Base-by-base conservation (phyloP, 2,113 vertebrate species). In the Porphyrio hochstetteri region DNA sequence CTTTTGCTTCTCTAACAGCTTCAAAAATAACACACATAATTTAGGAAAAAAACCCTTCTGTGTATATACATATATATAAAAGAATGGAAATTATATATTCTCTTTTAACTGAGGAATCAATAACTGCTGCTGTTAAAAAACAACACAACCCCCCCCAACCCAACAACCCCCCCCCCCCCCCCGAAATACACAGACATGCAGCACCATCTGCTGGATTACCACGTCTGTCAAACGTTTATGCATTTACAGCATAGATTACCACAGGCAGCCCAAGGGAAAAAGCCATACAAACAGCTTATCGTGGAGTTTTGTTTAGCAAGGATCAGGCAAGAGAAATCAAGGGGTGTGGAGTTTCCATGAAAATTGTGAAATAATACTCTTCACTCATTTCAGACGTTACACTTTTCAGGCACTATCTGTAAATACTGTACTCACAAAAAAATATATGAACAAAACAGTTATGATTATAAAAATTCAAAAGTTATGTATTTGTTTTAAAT, bases 121-220 rank as follows among this genome's bases (percentile, higher is more conserved):
- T 92, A 90, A 97, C 38, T 69, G 53, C 24, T 65, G 74, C 27
- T 56, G n/a, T 52, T n/a, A 28, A 67, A 70, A 74, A 85, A 60
- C 15, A 76, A 44, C 6, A 12, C 40, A 15, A 46, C 8, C 44
- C 44, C 25, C 52, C 13, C 52, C 52, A 52, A 52, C 50, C 17
- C 44, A 46, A 46, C 17, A 46, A 52, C 12, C 25, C 23, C 50
- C 50, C 50, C 13, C 27, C 23, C 50, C 50, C 50, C 42, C 31
- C 46, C 93, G 92, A 93, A 92, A 97, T 98, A 84, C 69, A 88
- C 88, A 98, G 98, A 94, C 94, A 88, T 2, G 96, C 96, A 98
- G 98, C 98, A 97, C 98, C 98, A 98, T 97, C 98, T 98, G 96
- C 98, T 98, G 98, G 98, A 96, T 94, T 75, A 87, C 29, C 65